Conservation (phyloP, 2,888 invertebrate species). For the Eledone cirrhosa region DNA sequence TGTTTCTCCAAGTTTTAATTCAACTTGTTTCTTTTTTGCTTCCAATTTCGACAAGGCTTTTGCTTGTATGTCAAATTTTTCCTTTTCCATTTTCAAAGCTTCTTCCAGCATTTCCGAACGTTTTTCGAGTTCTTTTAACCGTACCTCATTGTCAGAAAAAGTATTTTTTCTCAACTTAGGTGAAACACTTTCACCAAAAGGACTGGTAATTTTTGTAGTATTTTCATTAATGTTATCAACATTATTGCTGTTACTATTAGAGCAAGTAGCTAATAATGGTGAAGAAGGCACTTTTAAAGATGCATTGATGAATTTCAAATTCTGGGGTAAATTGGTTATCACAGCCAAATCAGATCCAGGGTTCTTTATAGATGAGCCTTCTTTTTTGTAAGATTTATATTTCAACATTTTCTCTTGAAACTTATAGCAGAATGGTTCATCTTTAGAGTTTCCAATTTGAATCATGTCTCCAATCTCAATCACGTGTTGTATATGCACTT, state of each 20-base stretch:
- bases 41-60: conserved; percentile 39
- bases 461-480: conserved; percentile 55
- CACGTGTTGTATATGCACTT: conserved; percentile 37
- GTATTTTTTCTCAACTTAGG: neutral
- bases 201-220: neutral
- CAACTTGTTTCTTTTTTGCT: conserved; percentile 42
- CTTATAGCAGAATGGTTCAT: conserved; percentile 47
- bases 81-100: conserved; percentile 48
- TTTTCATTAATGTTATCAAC: neutral
- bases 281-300: neutral
- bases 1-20: conserved; percentile 41
- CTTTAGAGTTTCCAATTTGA: conserved; percentile 49
- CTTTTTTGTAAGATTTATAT: conserved; percentile 26
- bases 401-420: conserved; percentile 38
- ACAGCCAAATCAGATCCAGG: neutral
- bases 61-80: conserved; percentile 43
- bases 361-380: too few species aligned
- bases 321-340: neutral
- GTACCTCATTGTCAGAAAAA: conserved; percentile 32
- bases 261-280: neutral
- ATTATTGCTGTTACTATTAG: neutral
- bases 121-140: conserved; percentile 32
- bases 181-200: neutral
- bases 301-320: neutral
- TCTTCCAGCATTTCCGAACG: conserved; percentile 32